A percentile compares a stretch with the other conserved stretches of the same genome.
Conservation (phyloP, 2,797 vertebrate species). For the Hydrocynus forskahlii region DNA sequence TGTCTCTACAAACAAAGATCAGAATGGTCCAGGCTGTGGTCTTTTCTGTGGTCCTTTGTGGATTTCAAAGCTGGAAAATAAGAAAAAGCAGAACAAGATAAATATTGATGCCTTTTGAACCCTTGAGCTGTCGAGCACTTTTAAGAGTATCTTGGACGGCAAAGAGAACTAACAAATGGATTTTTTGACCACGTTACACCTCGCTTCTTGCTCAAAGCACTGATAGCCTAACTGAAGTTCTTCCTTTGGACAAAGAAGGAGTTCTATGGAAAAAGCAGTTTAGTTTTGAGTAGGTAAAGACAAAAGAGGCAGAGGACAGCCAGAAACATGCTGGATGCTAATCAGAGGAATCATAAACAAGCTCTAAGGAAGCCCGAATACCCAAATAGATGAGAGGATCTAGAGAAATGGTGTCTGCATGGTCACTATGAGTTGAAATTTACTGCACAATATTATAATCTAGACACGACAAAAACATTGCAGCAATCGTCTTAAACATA, state of each 20-base stretch:
- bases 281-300: too few relatives aligned
- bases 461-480: too few relatives aligned
- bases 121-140: background rate
- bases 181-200: background rate
- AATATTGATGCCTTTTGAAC: background rate
- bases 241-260: background rate
- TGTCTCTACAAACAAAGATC: background rate
- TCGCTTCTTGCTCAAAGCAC: background rate
- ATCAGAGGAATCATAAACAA: background rate
- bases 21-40: background rate
- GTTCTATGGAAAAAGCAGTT: background rate
- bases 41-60: background rate
- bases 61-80: background rate
- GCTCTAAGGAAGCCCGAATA: background rate
- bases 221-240: background rate
- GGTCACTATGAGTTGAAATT: too few relatives aligned
- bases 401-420: background rate
- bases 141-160: background rate
- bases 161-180: background rate
- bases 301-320: too few relatives aligned
- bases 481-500: too few relatives aligned
- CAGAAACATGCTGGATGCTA: too few relatives aligned
- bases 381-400: background rate
- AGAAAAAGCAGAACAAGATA: too few relatives aligned
- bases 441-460: too few relatives aligned